Percentiles rank a stretch among this genome's conserved stretches.
Evolutionary conservation across 1,140 invertebrate genomes (phyloP).

Genomic region (Calycopis cecrops): DNA sequence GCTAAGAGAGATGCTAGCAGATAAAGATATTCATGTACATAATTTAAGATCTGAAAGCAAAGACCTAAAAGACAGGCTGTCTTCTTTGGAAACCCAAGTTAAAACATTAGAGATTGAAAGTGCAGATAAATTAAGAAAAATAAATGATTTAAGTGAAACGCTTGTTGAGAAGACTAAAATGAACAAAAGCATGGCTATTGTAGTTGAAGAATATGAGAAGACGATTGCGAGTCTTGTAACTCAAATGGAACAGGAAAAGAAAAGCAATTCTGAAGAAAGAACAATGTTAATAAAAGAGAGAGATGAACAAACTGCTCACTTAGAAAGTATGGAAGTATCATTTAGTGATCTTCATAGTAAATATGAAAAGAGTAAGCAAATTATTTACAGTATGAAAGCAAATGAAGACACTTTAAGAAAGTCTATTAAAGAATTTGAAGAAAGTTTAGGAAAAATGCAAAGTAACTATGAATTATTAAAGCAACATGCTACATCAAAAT

Average conservation of each 20-base stretch:
- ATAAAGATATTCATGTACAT: constrained; percentile 62
- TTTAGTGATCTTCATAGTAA: constrained; percentile 85
- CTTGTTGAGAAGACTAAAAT: constrained; percentile 52
- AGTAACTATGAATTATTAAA: constrained; percentile 66
- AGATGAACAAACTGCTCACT: constrained; percentile 82
- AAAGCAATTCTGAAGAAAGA: constrained; percentile 59
- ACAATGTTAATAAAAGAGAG: constrained; percentile 70
- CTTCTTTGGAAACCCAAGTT: constrained; percentile 52
- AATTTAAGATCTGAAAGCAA: constrained; percentile 53
- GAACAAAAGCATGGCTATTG: constrained; percentile 71
- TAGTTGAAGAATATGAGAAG: constrained; percentile 82
- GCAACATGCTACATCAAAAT: constrained; percentile 66
- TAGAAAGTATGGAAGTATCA: constrained; percentile 84
- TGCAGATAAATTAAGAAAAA: constrained; percentile 48
- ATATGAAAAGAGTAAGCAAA: constrained; percentile 70
- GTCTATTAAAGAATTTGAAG: constrained; percentile 58
- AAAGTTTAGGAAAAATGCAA: constrained; percentile 63
- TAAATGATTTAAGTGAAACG: constrained; percentile 52
- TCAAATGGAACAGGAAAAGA: constrained; percentile 76
- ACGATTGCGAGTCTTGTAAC: constrained; percentile 80
- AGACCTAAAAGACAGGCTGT: constrained; percentile 54
- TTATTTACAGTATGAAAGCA: constrained; percentile 61
- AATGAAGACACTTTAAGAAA: constrained; percentile 64
- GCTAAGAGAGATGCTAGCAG: constrained; percentile 55
- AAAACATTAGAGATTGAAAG: constrained; percentile 45